A percentile compares a stretch with the other conserved stretches of the same genome.
Evolutionary conservation across 2,113 vertebrate genomes (phyloP).

Genomic region (Lucifuga dentata): DNA sequence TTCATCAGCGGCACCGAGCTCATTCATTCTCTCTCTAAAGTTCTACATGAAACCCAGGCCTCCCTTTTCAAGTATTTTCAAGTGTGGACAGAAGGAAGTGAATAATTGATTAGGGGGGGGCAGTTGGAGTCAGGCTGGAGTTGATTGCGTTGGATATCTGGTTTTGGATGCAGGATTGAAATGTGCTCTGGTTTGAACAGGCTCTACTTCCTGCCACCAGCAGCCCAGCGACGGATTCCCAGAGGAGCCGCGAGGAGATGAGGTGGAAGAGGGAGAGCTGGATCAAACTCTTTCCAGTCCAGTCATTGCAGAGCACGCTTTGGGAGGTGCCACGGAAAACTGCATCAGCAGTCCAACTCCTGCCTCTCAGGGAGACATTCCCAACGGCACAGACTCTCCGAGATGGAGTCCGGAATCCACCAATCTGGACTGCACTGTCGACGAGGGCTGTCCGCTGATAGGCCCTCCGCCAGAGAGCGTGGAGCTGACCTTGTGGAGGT

Average conservation of each 20-base stretch:
- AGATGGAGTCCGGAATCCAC: conserved; percentile 67
- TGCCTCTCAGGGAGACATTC: conserved; percentile 55
- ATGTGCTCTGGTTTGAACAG: conserved; percentile 60
- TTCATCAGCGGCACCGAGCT: background rate
- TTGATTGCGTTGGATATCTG: conserved; percentile 25
- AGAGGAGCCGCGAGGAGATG: conserved; percentile 24
- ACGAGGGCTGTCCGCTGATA: conserved; percentile 77
- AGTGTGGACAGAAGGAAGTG: background rate
- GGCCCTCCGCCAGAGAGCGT: conserved; percentile 69
- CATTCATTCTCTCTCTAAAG: too few species aligned
- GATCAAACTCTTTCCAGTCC: conserved; percentile 67
- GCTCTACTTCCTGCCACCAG: conserved; percentile 61
- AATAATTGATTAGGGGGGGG: conserved; percentile 1
- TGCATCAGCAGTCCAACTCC: conserved; percentile 44
- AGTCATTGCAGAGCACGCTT: conserved; percentile 42
- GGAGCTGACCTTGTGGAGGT: conserved; percentile 76
- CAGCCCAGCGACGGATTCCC: conserved; percentile 45
- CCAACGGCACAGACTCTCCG: conserved; percentile 59
- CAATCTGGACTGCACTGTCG: conserved; percentile 55
- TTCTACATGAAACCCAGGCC: background rate
- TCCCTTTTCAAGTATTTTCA: too few species aligned
- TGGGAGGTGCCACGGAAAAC: conserved; percentile 69
- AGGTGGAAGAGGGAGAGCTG: conserved; percentile 41
- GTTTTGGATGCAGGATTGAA: conserved; percentile 17
- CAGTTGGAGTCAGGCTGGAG: background rate